These are phyloP conservation scores for Darevskia mixta DNA, from an alignment of 2,797 vertebrate species.

Conservation along the genomic window DNA sequence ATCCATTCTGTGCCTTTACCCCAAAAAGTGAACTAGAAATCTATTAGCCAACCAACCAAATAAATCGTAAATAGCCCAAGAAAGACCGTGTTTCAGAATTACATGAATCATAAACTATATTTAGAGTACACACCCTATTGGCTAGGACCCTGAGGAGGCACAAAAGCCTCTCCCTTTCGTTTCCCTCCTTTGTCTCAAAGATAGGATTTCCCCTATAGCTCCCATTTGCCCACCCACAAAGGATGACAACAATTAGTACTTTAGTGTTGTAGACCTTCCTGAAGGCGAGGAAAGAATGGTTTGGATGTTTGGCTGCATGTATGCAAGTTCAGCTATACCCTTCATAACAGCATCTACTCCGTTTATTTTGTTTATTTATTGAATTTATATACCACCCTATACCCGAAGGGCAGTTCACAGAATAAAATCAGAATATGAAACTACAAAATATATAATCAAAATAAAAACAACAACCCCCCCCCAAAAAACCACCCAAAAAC, in stretches of 20 bases:
- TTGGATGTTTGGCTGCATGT: conserved; percentile 47
- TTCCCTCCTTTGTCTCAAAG: conserved; percentile 29
- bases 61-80: not conserved
- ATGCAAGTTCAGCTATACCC: conserved; percentile 28
- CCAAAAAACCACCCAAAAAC: too few relatives aligned
- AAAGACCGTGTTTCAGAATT: not conserved
- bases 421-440: too few relatives aligned
- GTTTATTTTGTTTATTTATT: too few relatives aligned
- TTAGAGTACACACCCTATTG: conserved; percentile 3
- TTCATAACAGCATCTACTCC: not conserved
- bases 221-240: conserved; percentile 6
- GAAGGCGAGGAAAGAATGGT: conserved; percentile 11
- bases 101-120: conserved; percentile 18
- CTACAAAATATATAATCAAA: too few relatives aligned
- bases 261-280: not conserved
- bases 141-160: not conserved
- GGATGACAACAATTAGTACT: conserved; percentile 43
- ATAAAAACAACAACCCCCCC: too few relatives aligned
- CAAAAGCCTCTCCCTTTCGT: conserved; percentile 10
- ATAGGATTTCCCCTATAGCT: conserved; percentile 41
- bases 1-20: not conserved
- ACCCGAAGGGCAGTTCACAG: too few relatives aligned
- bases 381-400: too few relatives aligned
- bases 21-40: not conserved
- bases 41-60: not conserved